Percentiles rank a stretch among this genome's conserved stretches.
These are phyloP conservation scores for Xiphorhynchus elegans DNA, from an alignment of 2,113 vertebrate species.

Conservation along the genomic window DNA sequence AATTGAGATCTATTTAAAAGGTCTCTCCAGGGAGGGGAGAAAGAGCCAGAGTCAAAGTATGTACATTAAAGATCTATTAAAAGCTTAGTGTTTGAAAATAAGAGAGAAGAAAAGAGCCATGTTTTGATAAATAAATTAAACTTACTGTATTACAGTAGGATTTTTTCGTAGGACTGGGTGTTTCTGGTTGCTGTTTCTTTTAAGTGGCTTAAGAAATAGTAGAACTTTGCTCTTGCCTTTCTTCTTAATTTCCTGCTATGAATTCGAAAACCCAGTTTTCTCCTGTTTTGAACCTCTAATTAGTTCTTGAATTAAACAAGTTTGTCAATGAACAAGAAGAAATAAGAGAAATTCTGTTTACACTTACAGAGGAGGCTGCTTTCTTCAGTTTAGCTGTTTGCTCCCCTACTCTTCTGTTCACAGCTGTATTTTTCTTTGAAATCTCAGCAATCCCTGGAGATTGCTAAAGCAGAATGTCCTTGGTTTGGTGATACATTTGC, in stretches of 20 bases:
- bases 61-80: background rate
- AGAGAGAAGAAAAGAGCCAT: background rate
- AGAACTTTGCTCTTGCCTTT: background rate
- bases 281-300: background rate
- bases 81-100: background rate
- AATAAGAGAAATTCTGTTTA: background rate
- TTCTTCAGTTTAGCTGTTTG: background rate
- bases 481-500: background rate
- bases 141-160: background rate
- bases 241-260: background rate
- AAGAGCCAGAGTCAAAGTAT: background rate
- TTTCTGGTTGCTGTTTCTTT: slow-evolving; percentile 16
- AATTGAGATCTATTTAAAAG: background rate
- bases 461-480: background rate
- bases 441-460: background rate
- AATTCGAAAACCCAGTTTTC: background rate
- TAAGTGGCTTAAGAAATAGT: background rate
- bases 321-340: background rate
- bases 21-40: background rate
- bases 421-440: background rate
- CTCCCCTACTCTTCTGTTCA: background rate
- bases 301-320: background rate
- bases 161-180: background rate
- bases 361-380: background rate
- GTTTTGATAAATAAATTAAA: slow-evolving; percentile 9